Evolutionary conservation across 2,113 vertebrate genomes (phyloP).

Genomic region (Microcebus murinus): DNA sequence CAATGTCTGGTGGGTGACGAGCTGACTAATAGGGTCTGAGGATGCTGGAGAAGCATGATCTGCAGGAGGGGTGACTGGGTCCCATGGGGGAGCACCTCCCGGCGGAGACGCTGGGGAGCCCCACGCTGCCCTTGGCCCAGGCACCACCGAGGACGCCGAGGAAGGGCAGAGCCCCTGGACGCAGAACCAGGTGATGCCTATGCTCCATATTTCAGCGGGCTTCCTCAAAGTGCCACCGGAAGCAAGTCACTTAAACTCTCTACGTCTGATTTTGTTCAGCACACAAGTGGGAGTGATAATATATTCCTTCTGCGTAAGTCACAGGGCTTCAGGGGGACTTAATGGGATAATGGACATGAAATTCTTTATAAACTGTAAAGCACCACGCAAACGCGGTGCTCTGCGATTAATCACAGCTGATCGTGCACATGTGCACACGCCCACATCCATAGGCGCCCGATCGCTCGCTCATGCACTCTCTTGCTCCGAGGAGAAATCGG

Average conservation of each 20-base stretch:
- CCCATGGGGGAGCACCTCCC: not conserved
- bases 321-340: slow-evolving; percentile 28
- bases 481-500: slow-evolving; percentile 30
- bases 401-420: slow-evolving; percentile 29
- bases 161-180: not conserved
- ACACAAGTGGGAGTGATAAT: slow-evolving; percentile 32
- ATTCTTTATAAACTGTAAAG: slow-evolving; percentile 65
- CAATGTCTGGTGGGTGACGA: not conserved
- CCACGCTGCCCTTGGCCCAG: not conserved
- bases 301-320: not conserved
- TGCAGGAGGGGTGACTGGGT: not conserved
- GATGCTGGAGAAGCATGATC: accelerated
- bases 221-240: not conserved
- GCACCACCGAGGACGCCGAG: not conserved
- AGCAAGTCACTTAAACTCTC: not conserved
- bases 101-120: no score
- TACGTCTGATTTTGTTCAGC: not conserved
- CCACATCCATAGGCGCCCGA: not conserved
- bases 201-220: not conserved
- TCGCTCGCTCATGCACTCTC: not conserved
- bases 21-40: not conserved
- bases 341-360: slow-evolving; percentile 43
- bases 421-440: not conserved
- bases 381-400: not conserved
- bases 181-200: not conserved